Conservation (phyloP, 2,113 vertebrate genomes). For the Lycocorax pyrrhopterus region DNA sequence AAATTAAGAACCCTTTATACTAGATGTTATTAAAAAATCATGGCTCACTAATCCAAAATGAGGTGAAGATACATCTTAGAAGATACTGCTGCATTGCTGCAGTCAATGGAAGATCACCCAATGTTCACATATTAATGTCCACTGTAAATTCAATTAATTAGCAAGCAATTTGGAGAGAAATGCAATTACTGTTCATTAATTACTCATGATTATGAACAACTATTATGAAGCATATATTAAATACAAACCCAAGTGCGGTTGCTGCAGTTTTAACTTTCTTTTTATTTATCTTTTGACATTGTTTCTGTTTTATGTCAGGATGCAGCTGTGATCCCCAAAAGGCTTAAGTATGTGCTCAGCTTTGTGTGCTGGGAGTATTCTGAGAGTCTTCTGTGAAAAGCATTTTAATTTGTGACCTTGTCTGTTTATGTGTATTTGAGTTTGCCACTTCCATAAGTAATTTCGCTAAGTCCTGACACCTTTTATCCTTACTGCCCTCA, state of each 20-base stretch:
- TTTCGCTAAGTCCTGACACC: background rate
- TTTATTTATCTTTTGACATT: background rate
- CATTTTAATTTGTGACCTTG: background rate
- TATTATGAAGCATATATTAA: background rate
- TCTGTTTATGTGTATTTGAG: background rate
- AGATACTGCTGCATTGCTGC: background rate
- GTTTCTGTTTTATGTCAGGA: background rate
- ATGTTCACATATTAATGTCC: background rate
- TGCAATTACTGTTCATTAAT: background rate
- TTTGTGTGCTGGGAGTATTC: background rate
- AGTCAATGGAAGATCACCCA: background rate
- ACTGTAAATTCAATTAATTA: slow-evolving; percentile 36
- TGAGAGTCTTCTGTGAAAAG: background rate
- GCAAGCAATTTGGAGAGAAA: background rate
- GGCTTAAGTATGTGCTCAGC: background rate
- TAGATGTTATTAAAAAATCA: background rate
- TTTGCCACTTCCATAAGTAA: background rate
- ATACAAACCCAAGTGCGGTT: background rate
- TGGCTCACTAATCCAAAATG: background rate
- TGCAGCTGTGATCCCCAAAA: background rate
- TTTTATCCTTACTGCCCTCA: background rate
- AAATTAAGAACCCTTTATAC: background rate
- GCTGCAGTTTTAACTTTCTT: background rate
- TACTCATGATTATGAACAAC: background rate
- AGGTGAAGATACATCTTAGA: background rate